These are phyloP conservation scores for Orussus abietinus DNA, from an alignment of 1,140 invertebrate species.

Conservation along the genomic window DNA sequence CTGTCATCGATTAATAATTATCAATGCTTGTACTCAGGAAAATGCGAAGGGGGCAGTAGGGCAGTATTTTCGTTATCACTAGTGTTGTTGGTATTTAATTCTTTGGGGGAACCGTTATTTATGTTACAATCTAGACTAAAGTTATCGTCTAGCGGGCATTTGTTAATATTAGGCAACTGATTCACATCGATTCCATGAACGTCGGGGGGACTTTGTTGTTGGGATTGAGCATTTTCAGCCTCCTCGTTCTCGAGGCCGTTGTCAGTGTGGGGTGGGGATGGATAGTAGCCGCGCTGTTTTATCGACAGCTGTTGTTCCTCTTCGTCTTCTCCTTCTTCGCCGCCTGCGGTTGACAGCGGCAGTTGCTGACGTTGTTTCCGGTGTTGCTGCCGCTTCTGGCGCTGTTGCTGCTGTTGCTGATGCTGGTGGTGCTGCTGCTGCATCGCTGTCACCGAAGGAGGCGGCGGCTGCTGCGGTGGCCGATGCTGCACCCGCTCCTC, in stretches of 20 bases:
- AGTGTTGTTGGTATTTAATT: constrained; percentile 49
- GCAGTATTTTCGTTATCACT: constrained; percentile 53
- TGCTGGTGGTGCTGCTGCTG: constrained; percentile 17
- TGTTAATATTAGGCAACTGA: constrained; percentile 48
- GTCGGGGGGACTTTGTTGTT: constrained; percentile 40
- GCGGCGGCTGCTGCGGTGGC: constrained; percentile 42
- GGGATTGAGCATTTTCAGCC: constrained; percentile 46
- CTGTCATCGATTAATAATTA: constrained; percentile 47
- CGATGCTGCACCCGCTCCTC: constrained; percentile 71
- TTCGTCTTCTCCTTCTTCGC: too few species aligned
- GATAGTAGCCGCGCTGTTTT: constrained; percentile 42
- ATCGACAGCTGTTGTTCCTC: constrained; percentile 36
- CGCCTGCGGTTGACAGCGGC: constrained; percentile 18
- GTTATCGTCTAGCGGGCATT: constrained; percentile 48
- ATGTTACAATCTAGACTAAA: constrained; percentile 53
- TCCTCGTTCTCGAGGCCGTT: constrained; percentile 37
- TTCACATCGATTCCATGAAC: constrained; percentile 47
- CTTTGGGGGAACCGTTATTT: constrained; percentile 45
- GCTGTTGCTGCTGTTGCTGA: constrained; percentile 17
- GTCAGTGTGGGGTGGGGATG: constrained; percentile 38
- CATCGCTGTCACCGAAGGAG: constrained; percentile 23
- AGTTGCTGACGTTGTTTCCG: constrained; percentile 27
- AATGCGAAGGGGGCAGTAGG: constrained; percentile 50
- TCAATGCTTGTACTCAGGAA: constrained; percentile 57
- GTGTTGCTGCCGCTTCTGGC: constrained; percentile 10